Percentiles rank a stretch among this genome's conserved stretches.
Evolutionary conservation across 2,888 invertebrate genomes (phyloP).

Genomic region (Cybosia mesomella): DNA sequence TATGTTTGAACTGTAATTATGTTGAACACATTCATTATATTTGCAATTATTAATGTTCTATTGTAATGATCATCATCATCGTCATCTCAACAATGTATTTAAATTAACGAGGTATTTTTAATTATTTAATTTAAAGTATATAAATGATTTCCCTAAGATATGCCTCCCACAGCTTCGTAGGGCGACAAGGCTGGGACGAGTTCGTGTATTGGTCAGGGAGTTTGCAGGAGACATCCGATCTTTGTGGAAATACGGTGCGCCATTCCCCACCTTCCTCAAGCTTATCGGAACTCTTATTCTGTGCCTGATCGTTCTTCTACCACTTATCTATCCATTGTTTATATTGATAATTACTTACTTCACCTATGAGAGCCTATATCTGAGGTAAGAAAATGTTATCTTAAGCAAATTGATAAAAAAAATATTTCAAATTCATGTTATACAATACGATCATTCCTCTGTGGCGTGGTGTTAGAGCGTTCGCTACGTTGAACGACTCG

Average conservation of each 20-base stretch:
- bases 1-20: too few species aligned
- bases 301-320: slow-evolving; percentile 72
- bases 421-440: neutral
- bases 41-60: too few species aligned
- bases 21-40: too few species aligned
- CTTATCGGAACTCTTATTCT: slow-evolving; percentile 77
- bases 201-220: slow-evolving; percentile 69
- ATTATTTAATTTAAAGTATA: too few species aligned
- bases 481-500: neutral
- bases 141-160: slow-evolving; percentile 13
- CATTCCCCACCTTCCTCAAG: slow-evolving; percentile 83
- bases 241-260: slow-evolving; percentile 81
- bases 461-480: neutral
- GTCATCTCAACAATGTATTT: too few species aligned
- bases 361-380: slow-evolving; percentile 73
- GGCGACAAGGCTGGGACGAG: slow-evolving; percentile 69
- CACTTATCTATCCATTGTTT: slow-evolving; percentile 77
- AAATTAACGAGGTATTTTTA: too few species aligned
- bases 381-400: slow-evolving; percentile 63
- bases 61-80: too few species aligned
- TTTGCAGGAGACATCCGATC: slow-evolving; percentile 73
- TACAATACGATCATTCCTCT: neutral
- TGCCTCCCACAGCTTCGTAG: slow-evolving; percentile 70
- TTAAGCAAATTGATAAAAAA: neutral
- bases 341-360: slow-evolving; percentile 71